Base-by-base conservation (phyloP, 2,888 invertebrate species). In the Entomobrya proxima region DNA sequence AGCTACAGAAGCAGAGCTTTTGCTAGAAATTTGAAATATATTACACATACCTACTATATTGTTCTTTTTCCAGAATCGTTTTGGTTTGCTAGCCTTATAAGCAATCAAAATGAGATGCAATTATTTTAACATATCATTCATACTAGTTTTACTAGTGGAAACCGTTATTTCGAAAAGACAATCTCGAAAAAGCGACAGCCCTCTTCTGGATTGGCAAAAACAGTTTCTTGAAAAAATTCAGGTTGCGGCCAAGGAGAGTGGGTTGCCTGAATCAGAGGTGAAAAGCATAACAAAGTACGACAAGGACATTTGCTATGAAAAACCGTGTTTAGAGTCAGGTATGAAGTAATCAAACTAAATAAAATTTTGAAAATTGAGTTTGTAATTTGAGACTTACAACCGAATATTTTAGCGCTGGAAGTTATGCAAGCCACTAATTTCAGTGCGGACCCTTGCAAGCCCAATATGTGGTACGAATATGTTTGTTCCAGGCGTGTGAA, bases 381-480 rank as follows among this genome's bases (percentile, higher is more conserved):
- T 37, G 13, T 40, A 13, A 15, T 30, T 27, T 58, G 35, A 4
- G 4, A 35, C 58, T 61, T 72, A 55, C 24, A 83, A n/a, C n/a
- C n/a, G n/a, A n/a, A n/a, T n/a, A n/a, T n/a, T n/a, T n/a, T n/a
- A n/a, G 83, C 83, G 6, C 2, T 83, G 27, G 83, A 83, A 50
- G 27, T 84, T 21, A 72, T 78, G 69, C 30, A 52, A 27, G 76
- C 76, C 2, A 84, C 84, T 1, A 84, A 84, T 69, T 84, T 84
- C 11, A 30, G 69, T 7, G 67, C 72, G 0, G 27, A 84, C 52
- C 84, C 84, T 11, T 84, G 84, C 24, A 9, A 69, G 5, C 67
- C 77, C 7, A 55, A 67, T 6, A 50, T 18, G 77, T 84, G 84
- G 84, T 47, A 44, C 15, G 30, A 30, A 9, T 84, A 40, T 35